phyloP scores from a whole-genome alignment of 2,888 invertebrate species.

The Tanytarsus gracilentus region DNA sequence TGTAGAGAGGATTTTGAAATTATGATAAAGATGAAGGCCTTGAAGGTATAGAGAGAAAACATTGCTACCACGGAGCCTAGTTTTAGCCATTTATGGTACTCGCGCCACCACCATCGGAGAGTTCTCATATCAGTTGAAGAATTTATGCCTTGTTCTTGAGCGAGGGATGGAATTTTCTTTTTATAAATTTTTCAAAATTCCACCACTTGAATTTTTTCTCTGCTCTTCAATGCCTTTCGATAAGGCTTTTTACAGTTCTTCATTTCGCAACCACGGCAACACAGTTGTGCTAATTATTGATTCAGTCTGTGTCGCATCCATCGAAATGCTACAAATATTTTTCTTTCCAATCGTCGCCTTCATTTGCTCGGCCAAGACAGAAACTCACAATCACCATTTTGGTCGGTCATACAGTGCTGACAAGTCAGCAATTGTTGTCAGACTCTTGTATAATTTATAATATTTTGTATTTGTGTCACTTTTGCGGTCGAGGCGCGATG shows the following conservation, averaged over 20 bases:
- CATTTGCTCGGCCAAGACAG: neutral
- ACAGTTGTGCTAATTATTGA: constrained; percentile 17
- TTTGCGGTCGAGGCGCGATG: constrained; percentile 1
- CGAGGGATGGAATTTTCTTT: too few relatives aligned
- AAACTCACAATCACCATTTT: constrained; percentile 3
- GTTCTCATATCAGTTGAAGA: too few relatives aligned
- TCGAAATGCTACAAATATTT: constrained; percentile 18
- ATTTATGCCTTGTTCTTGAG: too few relatives aligned
- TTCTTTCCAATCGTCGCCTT: neutral
- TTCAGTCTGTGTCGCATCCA: constrained; percentile 18
- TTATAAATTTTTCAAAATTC: too few relatives aligned
- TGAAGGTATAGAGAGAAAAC: too few relatives aligned
- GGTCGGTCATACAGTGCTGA: neutral
- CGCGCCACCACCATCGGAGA: neutral
- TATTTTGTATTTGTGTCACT: neutral
- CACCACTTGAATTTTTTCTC: too few relatives aligned
- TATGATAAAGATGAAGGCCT: neutral
- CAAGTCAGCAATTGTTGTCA: constrained; percentile 7
- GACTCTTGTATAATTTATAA: neutral
- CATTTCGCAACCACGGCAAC: neutral
- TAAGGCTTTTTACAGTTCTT: constrained; percentile 6
- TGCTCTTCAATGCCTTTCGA: too few relatives aligned
- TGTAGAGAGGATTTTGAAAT: neutral
- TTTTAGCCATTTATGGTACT: neutral
- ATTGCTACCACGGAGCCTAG: too few relatives aligned